Percentiles rank a stretch among this genome's conserved stretches.
Conservation (phyloP, 2,888 invertebrate species). For the Furcula furcula region DNA sequence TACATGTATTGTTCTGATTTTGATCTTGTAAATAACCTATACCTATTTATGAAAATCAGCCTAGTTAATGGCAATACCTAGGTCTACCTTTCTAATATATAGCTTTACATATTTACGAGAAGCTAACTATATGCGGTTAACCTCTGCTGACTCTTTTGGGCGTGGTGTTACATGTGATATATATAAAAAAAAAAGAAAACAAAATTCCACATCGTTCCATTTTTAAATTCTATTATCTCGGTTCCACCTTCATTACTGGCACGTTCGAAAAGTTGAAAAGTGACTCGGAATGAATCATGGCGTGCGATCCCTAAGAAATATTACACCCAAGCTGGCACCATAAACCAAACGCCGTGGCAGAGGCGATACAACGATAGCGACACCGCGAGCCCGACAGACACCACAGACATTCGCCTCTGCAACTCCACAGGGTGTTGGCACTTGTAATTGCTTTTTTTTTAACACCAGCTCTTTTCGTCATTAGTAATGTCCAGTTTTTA, state of each 20-base stretch:
- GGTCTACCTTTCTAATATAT: no score
- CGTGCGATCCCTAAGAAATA: slow-evolving; percentile 80
- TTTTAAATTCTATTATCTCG: slow-evolving; percentile 64
- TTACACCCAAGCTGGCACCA: slow-evolving; percentile 79
- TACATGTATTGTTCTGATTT: no score
- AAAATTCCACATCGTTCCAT: slow-evolving; percentile 26
- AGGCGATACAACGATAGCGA: slow-evolving; percentile 81
- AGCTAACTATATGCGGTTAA: no score
- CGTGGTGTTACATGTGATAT: no score
- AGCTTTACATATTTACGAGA: no score
- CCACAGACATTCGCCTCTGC: slow-evolving; percentile 68
- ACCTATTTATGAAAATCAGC: no score
- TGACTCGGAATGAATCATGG: slow-evolving; percentile 77
- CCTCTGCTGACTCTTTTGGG: no score
- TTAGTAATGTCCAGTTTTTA: no score
- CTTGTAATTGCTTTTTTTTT: not conserved
- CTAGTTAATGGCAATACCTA: no score
- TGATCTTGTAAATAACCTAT: no score
- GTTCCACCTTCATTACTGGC: slow-evolving; percentile 70
- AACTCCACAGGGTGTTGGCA: slow-evolving; percentile 55
- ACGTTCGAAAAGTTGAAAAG: slow-evolving; percentile 75
- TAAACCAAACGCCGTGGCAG: slow-evolving; percentile 80
- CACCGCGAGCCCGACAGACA: slow-evolving; percentile 75
- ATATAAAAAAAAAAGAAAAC: slow-evolving; percentile 18
- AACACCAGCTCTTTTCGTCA: no score